Conservation (phyloP, 2,888 invertebrate genomes). For the Itoplectis maculator region DNA sequence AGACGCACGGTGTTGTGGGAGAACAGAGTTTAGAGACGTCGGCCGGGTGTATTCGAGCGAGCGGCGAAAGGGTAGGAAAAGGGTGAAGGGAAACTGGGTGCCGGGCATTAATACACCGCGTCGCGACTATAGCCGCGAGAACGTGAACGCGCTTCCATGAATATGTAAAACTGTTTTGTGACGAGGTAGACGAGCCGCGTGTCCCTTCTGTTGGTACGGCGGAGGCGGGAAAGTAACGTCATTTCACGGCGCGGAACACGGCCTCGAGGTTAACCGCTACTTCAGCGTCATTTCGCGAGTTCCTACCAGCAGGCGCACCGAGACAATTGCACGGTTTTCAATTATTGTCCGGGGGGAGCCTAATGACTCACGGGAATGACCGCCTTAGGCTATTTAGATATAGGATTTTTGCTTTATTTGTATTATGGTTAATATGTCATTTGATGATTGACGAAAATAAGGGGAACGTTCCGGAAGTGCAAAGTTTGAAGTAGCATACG, state of each 20-base stretch:
- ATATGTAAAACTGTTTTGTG: conserved; percentile 79
- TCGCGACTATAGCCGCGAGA: conserved; percentile 57
- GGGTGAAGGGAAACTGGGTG: conserved; percentile 62
- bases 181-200: conserved; percentile 69
- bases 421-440: no score
- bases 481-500: neutral
- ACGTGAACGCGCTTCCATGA: conserved; percentile 71
- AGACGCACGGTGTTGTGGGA: conserved; percentile 6
- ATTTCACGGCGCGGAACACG: conserved; percentile 70
- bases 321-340: conserved; percentile 34
- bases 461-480: no score
- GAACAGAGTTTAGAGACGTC: neutral
- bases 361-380: neutral
- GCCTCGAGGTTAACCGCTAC: conserved; percentile 70
- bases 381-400: no score
- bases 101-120: conserved; percentile 75
- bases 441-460: no score
- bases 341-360: neutral
- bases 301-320: conserved; percentile 20
- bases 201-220: conserved; percentile 63
- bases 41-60: conserved; percentile 40
- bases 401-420: no score
- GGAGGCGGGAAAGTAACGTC: conserved; percentile 71
- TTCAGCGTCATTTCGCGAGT: conserved; percentile 54
- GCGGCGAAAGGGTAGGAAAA: conserved; percentile 55